These are phyloP conservation scores for Nephrotoma flavescens DNA, from an alignment of 2,888 invertebrate species.

Conservation along the genomic window DNA sequence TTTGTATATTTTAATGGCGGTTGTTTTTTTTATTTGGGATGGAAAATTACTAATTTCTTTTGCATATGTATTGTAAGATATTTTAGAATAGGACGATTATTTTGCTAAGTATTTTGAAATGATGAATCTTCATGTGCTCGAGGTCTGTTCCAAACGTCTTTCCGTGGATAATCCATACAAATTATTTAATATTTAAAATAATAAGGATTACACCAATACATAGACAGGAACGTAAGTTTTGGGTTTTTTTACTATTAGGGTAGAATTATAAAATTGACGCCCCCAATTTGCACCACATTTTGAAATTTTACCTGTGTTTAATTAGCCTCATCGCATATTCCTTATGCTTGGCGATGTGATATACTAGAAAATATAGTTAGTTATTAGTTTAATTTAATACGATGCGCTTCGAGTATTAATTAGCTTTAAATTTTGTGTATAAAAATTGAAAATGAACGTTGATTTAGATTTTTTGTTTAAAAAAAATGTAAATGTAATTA, in stretches of 20 bases:
- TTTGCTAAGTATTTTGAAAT: neutral
- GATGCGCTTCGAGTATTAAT: neutral
- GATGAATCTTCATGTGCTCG: neutral
- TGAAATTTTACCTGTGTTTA: neutral
- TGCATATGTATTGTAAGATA: neutral
- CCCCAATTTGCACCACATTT: neutral
- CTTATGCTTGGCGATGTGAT: neutral
- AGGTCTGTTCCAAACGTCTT: neutral
- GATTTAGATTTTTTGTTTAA: neutral
- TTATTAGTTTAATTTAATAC: neutral
- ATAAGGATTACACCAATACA: neutral
- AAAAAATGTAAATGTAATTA: neutral
- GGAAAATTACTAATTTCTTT: neutral
- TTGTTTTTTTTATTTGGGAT: neutral
- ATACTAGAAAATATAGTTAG: neutral
- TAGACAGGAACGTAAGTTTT: neutral
- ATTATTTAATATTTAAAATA: neutral
- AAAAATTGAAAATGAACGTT: neutral
- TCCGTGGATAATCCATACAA: neutral
- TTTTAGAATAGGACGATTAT: neutral
- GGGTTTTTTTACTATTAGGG: neutral
- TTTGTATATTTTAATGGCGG: no score
- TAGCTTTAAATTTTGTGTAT: neutral
- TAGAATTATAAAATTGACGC: neutral
- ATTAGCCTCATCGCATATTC: neutral